Evolutionary conservation across 2,888 invertebrate genomes (phyloP).

Genomic region (Teleogryllus oceanicus): DNA sequence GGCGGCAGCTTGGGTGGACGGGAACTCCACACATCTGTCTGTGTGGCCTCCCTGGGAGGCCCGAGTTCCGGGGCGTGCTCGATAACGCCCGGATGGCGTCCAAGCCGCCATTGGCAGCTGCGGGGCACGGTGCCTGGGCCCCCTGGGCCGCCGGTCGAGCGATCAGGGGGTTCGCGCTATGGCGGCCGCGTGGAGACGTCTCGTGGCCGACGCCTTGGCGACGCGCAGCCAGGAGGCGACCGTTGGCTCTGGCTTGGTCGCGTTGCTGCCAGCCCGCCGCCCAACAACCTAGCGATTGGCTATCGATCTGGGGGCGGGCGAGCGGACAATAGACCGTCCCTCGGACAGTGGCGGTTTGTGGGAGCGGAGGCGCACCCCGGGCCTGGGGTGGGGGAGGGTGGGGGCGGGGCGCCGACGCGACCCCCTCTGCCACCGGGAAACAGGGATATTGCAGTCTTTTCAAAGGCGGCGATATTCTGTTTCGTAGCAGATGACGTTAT

Average conservation of each 20-base stretch:
- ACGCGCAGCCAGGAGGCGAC: background rate
- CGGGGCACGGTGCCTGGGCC: background rate
- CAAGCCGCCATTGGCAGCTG: background rate
- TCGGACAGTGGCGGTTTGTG: background rate
- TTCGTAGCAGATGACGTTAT: too few species aligned
- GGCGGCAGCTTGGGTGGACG: too few species aligned
- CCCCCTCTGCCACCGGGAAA: too few species aligned
- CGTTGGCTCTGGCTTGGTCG: too few species aligned
- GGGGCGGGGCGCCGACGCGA: too few species aligned
- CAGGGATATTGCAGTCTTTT: too few species aligned
- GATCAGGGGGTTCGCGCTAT: background rate
- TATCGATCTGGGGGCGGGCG: background rate
- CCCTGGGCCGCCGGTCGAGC: background rate
- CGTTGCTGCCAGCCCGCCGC: background rate
- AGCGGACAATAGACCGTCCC: background rate
- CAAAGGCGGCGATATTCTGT: too few species aligned
- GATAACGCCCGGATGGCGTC: slow-evolving; percentile 18
- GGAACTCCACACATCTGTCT: too few species aligned
- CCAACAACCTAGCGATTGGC: background rate
- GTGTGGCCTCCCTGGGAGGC: too few species aligned
- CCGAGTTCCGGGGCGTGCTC: background rate
- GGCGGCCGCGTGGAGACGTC: background rate
- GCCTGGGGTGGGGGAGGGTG: background rate
- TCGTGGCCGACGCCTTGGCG: background rate
- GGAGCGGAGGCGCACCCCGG: background rate